phyloP scores from a whole-genome alignment of 2,797 vertebrate genomes.

The Centropyge bicolor region DNA sequence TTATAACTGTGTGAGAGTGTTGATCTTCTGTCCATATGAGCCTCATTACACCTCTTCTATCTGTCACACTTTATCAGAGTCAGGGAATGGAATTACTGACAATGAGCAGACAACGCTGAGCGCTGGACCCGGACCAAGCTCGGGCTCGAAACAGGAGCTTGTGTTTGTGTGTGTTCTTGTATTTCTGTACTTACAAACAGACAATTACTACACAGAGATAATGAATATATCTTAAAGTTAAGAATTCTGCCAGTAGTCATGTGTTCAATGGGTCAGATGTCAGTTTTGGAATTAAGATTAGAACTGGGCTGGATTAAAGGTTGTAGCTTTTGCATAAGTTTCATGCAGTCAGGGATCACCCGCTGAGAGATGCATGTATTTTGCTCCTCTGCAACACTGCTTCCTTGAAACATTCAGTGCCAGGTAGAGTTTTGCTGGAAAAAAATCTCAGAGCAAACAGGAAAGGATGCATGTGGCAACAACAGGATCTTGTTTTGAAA shows the following conservation, averaged over 20 bases:
- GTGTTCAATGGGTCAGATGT: background rate
- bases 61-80: conserved; percentile 85
- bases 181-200: background rate
- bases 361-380: background rate
- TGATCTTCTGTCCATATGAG: conserved; percentile 80
- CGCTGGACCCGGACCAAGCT: conserved; percentile 83
- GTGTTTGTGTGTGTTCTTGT: conserved; percentile 29
- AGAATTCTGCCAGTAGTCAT: too few relatives aligned
- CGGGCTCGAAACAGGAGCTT: background rate
- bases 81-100: conserved; percentile 87
- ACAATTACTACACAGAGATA: background rate
- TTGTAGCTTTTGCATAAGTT: conserved; percentile 5
- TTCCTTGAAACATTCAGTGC: background rate
- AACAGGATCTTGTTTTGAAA: conserved; percentile 15
- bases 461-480: background rate
- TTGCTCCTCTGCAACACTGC: background rate
- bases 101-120: conserved; percentile 86
- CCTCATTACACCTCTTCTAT: conserved; percentile 69
- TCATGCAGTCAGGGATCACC: background rate
- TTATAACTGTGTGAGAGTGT: conserved; percentile 50
- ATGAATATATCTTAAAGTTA: background rate
- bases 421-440: background rate
- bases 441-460: background rate
- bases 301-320: background rate
- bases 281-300: background rate